Conservation (phyloP, 2,888 invertebrate species). For the Podabrus alpinus region DNA sequence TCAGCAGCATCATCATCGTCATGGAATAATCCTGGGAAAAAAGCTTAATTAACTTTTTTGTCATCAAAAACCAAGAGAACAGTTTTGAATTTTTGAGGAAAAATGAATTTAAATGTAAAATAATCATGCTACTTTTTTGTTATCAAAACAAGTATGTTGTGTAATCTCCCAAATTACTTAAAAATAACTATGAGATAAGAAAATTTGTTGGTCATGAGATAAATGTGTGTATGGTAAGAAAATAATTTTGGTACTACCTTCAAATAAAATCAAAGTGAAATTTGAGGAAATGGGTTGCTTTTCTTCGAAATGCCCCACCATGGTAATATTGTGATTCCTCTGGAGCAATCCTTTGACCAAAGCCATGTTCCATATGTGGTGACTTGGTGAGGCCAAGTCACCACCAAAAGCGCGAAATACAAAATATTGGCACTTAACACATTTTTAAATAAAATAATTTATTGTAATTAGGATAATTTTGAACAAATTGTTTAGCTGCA, state of each 20-base stretch:
- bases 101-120: too few relatives aligned
- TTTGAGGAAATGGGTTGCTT: not conserved
- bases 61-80: too few relatives aligned
- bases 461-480: not conserved
- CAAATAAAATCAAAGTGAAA: conserved; percentile 2
- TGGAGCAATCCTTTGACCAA: not conserved
- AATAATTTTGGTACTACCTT: conserved; percentile 2
- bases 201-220: not conserved
- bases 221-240: not conserved
- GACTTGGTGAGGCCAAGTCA: conserved; percentile 12
- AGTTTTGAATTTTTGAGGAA: too few relatives aligned
- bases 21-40: not conserved
- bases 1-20: not conserved
- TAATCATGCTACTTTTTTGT: too few relatives aligned
- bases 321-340: conserved; percentile 8
- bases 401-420: not conserved
- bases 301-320: conserved; percentile 4
- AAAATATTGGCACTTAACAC: conserved; percentile 3
- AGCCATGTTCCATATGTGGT: conserved; percentile 10
- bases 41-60: not conserved
- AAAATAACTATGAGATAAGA: not conserved
- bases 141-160: not conserved
- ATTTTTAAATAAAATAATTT: not conserved
- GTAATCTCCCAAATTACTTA: not conserved
- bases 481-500: not conserved